Evolutionary conservation across 2,888 invertebrate species (phyloP), one percentile per base, ranked within the genome.

Genomic region (Hypsopygia costalis): DNA sequence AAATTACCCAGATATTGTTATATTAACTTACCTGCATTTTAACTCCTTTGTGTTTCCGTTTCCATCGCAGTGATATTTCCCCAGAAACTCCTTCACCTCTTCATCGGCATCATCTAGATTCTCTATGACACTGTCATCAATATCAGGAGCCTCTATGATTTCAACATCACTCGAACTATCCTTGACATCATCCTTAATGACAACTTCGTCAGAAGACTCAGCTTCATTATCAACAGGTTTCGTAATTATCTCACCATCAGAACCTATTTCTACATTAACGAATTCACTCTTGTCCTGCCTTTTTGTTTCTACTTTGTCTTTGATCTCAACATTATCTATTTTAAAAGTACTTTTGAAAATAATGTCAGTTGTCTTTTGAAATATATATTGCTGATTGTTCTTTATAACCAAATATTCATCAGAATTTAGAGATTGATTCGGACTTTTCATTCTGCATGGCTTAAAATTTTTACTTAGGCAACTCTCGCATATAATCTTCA

Each of bases 341-440:
- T 43, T 50, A n/a, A 46, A 50, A 16, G 55, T 55, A 16, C 16
- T 57, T 1, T 54, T 52, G 3, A 62, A 65, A 43, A 50, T 61
- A 1, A 75, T 66, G 7, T 65, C 52, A 34, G 66, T 73, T 1
- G 69, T 69, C 40, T 81, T 86, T 42, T 83, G 79, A 42, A 81
- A 88, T 34, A 88, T 82, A 47, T 79, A 86, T 42, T 89, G 89
- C 27, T 87, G 82, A 31, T 88, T 89, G 30, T 89, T 87, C 38
- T 73, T 69, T 34, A 89, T 87, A 0, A 89, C 82, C 4, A 89
- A 59, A 58, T 69, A 89, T 44, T 89, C 87, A 28, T 87, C 80
- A 0, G 73, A 52, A 28, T 73, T 78, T 6, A 89, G 47, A 6
- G 70, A 76, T 46, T 81, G 78, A 5, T 80, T 81, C 0, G 81